Evolutionary conservation across 2,888 invertebrate genomes (phyloP), one percentile per base, ranked within the genome.

Genomic region (Galerucella nymphaeae): DNA sequence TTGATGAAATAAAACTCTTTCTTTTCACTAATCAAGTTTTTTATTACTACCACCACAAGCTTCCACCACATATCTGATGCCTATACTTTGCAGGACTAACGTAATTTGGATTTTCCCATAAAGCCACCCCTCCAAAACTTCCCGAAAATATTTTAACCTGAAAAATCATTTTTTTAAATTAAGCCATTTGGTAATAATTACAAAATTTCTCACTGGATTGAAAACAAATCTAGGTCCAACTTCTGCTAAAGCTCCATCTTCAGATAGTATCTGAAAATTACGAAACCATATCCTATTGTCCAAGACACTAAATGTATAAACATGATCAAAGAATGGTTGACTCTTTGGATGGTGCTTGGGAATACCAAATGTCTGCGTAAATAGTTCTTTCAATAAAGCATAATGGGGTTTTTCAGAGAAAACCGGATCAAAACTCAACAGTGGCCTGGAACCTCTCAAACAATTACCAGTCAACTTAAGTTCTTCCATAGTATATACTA

Each of bases 391-490:
- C 6, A 98, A 85, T 8, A 97, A 84, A 68, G 85, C 85, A 80
- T 93, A 93, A 81, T 97, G 95, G 0, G 96, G 91, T 72, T 92
- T 89, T 77, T 91, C 90, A 14, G 90, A 90, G 81, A 96, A 96
- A 76, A 89, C 90, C 63, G 93, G 90, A 85, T 98, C 98, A 88
- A 99, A 99, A 13, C 98, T 98, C 13, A 99, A 88, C 10, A 99
- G 86, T 0, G 99, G 99, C 66, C 99, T 89, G 0, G 98, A 96
- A 1, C 97, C 98, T 85, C 93, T 93, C 75, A 99, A 87, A 84
- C 99, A 99, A 86, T 99, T 99, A 11, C 99, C 99, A 45, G 97
- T 97, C 90, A 99, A 90, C 87, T 97, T 98, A 66, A 99, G 87
- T 87, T 99, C 99, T 50, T 92, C 94, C 98, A 99, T 98, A 64